Evolutionary conservation across 1,140 invertebrate species (phyloP).

Genomic region (Argopecten irradians): DNA sequence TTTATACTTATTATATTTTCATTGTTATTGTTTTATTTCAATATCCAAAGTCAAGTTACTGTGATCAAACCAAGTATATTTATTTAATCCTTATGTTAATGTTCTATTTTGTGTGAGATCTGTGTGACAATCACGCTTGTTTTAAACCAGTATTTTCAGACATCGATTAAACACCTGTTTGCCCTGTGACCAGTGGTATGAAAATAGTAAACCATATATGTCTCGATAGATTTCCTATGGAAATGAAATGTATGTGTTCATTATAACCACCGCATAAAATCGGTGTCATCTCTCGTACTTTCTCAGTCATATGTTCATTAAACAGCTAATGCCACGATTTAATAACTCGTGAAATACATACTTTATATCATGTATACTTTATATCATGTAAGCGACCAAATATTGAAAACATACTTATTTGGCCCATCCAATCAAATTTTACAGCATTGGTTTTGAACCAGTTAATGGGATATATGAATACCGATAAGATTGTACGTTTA

Average conservation of each 20-base stretch:
- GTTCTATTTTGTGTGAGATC: not conserved
- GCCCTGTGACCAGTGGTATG: not conserved
- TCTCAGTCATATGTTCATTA: too few species aligned
- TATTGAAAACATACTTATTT: too few species aligned
- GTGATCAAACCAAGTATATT: not conserved
- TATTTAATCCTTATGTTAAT: not conserved
- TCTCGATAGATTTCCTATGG: not conserved
- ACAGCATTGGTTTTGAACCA: too few species aligned
- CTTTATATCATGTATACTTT: too few species aligned
- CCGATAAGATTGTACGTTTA: too few species aligned
- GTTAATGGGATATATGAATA: too few species aligned
- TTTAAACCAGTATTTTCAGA: conserved; percentile 1
- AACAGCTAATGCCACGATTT: not conserved
- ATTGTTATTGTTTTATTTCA: not conserved
- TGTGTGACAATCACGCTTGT: conserved; percentile 8
- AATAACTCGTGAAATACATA: not conserved
- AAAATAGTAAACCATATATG: not conserved
- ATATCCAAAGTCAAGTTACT: not conserved
- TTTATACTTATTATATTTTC: too few species aligned
- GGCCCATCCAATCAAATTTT: too few species aligned
- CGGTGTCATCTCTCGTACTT: not conserved
- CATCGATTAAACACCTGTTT: not conserved
- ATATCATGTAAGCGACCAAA: too few species aligned
- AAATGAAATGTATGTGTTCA: not conserved
- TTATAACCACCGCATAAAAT: not conserved